Conservation (phyloP, 2,113 vertebrate genomes). For the Cheirogaleus medius region DNA sequence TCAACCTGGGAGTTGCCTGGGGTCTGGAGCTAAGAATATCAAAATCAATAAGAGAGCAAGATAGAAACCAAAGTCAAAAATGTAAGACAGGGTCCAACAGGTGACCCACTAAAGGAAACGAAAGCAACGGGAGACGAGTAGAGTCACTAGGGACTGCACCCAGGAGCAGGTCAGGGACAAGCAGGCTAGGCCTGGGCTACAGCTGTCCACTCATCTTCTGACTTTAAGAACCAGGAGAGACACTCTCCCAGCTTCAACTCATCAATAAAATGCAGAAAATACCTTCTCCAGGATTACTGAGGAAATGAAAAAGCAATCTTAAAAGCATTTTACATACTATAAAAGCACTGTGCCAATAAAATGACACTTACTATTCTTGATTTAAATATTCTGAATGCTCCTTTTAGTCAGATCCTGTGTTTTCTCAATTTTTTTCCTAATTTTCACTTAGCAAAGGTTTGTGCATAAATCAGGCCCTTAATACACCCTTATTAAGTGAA, state of each 20-base stretch:
- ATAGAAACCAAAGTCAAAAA: background rate
- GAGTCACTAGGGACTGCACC: rapidly evolving
- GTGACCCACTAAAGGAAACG: background rate
- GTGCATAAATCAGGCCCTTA: background rate
- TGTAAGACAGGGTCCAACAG: background rate
- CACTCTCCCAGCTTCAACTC: background rate
- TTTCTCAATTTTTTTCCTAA: background rate
- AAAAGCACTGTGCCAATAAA: background rate
- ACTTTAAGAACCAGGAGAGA: background rate
- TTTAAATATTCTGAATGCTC: background rate
- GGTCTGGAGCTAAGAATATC: background rate
- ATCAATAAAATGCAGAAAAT: background rate
- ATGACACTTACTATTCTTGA: background rate
- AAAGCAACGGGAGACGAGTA: background rate
- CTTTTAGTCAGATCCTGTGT: background rate
- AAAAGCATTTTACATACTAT: background rate
- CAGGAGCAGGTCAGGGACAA: background rate
- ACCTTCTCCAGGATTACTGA: background rate
- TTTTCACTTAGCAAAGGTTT: background rate
- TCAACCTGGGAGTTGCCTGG: background rate
- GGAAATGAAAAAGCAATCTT: conserved; percentile 1
- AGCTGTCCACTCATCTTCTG: background rate
- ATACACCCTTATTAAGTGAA: background rate
- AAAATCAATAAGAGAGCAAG: background rate
- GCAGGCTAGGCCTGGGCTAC: background rate